Conservation (phyloP, 2,113 vertebrate genomes). For the Pteropus alecto region DNA sequence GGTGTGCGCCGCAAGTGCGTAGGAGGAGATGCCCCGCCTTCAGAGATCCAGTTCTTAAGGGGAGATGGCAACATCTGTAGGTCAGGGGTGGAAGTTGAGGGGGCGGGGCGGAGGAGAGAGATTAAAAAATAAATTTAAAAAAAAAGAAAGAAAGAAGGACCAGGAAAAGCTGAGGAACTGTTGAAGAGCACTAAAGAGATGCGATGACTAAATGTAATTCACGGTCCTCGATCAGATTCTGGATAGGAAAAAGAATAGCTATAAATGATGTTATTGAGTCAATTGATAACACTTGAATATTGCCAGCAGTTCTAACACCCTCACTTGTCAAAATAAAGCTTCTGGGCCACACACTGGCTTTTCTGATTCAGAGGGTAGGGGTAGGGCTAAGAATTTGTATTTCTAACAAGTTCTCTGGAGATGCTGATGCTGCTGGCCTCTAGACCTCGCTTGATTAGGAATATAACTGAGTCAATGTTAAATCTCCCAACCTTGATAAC, state of each 20-base stretch:
- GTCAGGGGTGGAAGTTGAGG: too few relatives aligned
- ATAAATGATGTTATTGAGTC: too few relatives aligned
- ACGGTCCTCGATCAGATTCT: background rate
- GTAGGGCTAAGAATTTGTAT: too few relatives aligned
- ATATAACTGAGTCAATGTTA: background rate
- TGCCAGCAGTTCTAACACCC: background rate
- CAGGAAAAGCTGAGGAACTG: too few relatives aligned
- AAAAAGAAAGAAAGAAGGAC: background rate
- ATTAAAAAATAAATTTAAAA: too few relatives aligned
- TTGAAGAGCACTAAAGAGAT: background rate
- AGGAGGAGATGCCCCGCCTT: too few relatives aligned
- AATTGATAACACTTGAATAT: rapidly evolving
- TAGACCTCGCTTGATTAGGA: background rate
- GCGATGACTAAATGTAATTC: rapidly evolving
- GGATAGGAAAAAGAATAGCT: rapidly evolving
- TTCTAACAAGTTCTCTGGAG: background rate
- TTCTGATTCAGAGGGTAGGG: background rate
- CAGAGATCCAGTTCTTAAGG: too few relatives aligned
- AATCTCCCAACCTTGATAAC: background rate
- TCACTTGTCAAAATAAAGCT: background rate
- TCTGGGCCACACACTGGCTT: background rate
- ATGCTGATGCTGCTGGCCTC: too few relatives aligned
- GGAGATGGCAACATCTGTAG: too few relatives aligned
- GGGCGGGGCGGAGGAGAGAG: too few relatives aligned
- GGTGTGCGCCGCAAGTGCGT: too few relatives aligned